Evolutionary conservation across 1,140 invertebrate genomes (phyloP), one percentile per base, ranked within the genome.

Genomic region (Patella vulgata): DNA sequence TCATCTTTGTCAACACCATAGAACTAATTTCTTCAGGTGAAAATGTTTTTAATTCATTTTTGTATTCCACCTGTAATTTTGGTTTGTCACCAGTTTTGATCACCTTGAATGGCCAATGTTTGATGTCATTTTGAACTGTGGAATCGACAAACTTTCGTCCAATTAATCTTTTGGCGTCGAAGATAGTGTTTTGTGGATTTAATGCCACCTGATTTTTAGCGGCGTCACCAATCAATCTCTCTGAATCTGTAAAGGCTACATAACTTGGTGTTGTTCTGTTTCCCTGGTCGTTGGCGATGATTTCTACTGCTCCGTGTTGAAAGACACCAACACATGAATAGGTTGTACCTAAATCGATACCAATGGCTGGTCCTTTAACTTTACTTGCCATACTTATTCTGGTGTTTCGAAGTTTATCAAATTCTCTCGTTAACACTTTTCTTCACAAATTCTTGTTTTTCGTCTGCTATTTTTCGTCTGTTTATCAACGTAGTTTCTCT

Each of bases 231-330:
- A 63, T 51, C 47, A 63, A 30, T 30, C 66, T 55, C 30, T 63
- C 61, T 9, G 66, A 56, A 57, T 63, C 61, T 31, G 66, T 68
- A 52, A 68, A 63, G 28, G 66, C 66, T 39, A 64, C 67, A 47
- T 69, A 59, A 51, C 61, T 63, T 1, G 61, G 61, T 5, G 61
- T 63, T 19, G 92, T 95, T 62, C 93, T 87, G 81, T 95, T 94
- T 39, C 94, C 94, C 81, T 95, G 93, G 73, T 95, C 92, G 72
- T 96, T 96, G 47, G 93, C 91, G 54, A 96, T 95, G 70, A 95
- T 95, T 78, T 95, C 93, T 11, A 95, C 92, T 78, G 93, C 91
- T 43, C 92, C 91, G 76, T 94, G 84, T 73, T 86, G 85, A 72
- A 84, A 87, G 9, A 87, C 82, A 57, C 83, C 85, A 42, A 86